Percentiles rank a stretch among this genome's conserved stretches.
These are phyloP conservation scores for Parasteatoda tepidariorum DNA, from an alignment of 1,140 invertebrate genomes.

Conservation along the genomic window DNA sequence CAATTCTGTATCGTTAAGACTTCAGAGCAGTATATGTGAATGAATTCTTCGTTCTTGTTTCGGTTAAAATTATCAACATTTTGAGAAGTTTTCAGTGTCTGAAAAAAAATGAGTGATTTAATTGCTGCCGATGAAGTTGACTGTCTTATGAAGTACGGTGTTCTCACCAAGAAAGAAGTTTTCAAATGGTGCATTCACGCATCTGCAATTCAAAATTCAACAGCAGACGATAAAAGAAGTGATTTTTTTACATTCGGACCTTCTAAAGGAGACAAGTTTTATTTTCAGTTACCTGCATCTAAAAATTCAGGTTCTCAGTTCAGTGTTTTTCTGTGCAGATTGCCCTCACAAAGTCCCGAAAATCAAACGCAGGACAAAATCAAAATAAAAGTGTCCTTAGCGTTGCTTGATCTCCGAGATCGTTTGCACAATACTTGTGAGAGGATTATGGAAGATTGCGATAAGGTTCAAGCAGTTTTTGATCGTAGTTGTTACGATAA, in stretches of 20 bases:
- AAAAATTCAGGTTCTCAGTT: neutral
- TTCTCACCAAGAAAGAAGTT: slow-evolving; percentile 25
- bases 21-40: too few species aligned
- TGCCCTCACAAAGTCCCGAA: neutral
- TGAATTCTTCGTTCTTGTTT: too few species aligned
- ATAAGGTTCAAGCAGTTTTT: slow-evolving; percentile 9
- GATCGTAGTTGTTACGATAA: neutral
- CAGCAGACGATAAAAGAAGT: neutral
- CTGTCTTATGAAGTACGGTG: neutral
- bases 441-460: neutral
- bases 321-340: slow-evolving; percentile 1
- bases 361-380: neutral
- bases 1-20: too few species aligned
- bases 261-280: slow-evolving; percentile 4
- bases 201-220: neutral
- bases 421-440: slow-evolving; percentile 24
- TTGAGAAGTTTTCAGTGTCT: too few species aligned
- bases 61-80: too few species aligned
- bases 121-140: too few species aligned
- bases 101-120: too few species aligned
- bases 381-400: slow-evolving; percentile 19
- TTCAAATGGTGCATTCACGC: neutral
- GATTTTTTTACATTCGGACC: slow-evolving; percentile 38
- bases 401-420: slow-evolving; percentile 4
- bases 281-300: neutral